Conservation (phyloP, 2,113 vertebrate species). For the Catagonus wagneri region DNA sequence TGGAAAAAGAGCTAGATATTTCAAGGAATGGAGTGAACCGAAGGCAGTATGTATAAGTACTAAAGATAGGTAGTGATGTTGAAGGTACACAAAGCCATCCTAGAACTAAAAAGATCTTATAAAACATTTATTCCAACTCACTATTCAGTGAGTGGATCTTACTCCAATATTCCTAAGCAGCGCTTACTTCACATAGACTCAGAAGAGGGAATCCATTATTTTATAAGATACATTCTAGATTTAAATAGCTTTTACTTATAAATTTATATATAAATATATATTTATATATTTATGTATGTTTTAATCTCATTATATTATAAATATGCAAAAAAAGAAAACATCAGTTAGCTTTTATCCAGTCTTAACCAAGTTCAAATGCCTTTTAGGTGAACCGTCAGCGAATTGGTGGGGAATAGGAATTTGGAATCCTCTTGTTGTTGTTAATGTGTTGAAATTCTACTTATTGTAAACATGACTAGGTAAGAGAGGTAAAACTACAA, state of each 20-base stretch:
- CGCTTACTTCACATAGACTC: neutral
- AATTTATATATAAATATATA: neutral
- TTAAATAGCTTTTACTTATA: neutral
- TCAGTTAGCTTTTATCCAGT: neutral
- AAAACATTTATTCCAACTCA: neutral
- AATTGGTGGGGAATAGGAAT: neutral
- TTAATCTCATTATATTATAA: neutral
- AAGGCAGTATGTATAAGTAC: neutral
- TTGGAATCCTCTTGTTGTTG: neutral
- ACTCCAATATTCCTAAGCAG: neutral
- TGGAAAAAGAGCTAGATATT: neutral
- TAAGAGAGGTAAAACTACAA: neutral
- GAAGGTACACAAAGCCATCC: fast-evolving
- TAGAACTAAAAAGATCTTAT: neutral
- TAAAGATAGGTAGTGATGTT: neutral
- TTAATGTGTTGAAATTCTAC: neutral
- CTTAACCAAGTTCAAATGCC: neutral
- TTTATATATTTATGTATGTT: neutral
- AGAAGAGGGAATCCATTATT: neutral
- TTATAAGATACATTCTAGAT: neutral
- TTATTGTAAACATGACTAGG: neutral
- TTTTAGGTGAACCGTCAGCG: neutral
- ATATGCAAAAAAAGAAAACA: neutral
- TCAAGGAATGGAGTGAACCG: neutral
- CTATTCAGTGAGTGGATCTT: neutral